Conservation (phyloP, 2,888 invertebrate species). For the Gisinianus flammeolus region DNA sequence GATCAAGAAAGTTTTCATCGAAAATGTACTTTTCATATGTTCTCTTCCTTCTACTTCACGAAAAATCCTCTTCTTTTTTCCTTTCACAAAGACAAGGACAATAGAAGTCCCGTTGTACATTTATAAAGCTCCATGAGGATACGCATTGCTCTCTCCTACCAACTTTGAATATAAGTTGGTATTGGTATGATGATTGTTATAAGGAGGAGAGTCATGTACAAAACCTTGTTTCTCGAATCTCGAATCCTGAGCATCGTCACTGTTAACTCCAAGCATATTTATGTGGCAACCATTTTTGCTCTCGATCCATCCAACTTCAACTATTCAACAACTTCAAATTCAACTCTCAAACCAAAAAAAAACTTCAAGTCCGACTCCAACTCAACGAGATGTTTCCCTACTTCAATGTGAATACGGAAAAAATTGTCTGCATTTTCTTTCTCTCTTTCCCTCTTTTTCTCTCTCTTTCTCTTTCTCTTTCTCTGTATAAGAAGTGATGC, state of each 20-base stretch:
- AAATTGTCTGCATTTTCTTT: neutral
- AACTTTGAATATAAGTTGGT: neutral
- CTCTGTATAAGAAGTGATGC: no score
- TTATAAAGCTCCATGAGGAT: neutral
- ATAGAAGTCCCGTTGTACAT: neutral
- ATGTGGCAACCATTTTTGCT: no score
- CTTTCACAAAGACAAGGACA: neutral
- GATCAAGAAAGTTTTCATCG: slow-evolving; percentile 16
- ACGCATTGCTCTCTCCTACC: neutral
- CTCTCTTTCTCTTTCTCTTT: neutral
- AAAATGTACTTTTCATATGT: slow-evolving; percentile 18
- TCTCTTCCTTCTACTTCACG: neutral
- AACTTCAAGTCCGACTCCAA: no score
- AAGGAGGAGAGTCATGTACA: no score
- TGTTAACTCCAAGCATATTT: no score
- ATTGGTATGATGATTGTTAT: neutral
- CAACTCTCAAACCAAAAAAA: no score
- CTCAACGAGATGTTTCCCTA: no score
- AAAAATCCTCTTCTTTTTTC: slow-evolving; percentile 1
- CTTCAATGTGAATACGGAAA: neutral
- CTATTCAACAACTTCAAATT: no score
- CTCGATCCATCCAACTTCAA: no score
- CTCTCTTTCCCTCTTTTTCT: neutral
- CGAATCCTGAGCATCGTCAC: no score
- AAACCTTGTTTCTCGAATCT: no score